Evolutionary conservation across 2,888 invertebrate genomes (phyloP), one percentile per base, ranked within the genome.

Genomic region (Campaea margaritaria): DNA sequence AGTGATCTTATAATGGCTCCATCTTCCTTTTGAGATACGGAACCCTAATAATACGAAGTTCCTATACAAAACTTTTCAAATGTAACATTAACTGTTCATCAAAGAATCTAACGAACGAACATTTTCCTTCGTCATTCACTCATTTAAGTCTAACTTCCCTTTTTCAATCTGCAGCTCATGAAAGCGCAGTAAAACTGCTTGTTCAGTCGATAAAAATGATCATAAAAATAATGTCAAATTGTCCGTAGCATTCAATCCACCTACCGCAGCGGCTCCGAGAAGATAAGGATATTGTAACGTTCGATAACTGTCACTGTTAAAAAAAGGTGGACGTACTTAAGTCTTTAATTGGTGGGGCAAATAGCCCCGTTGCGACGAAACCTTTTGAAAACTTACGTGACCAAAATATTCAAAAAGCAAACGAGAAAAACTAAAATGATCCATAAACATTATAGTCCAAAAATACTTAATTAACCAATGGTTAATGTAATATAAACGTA

Each of bases 181-280:
- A 65, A 65, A 65, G 51, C 46, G 62, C 49, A 36, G 56, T 65
- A 55, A 65, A 69, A 62, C 61, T 49, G 53, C 60, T 66, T 72
- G 73, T 74, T 70, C 54, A 59, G 62, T 71, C 73, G 68, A 72
- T 77, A 75, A 75, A 72, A 71, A 71, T 56, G 60, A 52, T 53
- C 48, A 60, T 67, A 71, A 77, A 75, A 74, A 85, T 76, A 83
- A 84, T 73, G 86, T 84, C 83, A 67, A 68, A 76, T 72, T 77
- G 86, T 81, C 79, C 71, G 72, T 71, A 57, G 53, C 80, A 74
- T 69, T 56, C 68, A 69, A 72, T 77, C 70, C 75, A 76, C 82
- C 84, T 79, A 85, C 87, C 84, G 78, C 87, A 86, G 82, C 78
- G 74, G 72, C 76, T 78, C 73, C 64, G 43, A 76, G 76, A 78